Evolutionary conservation across 64 coral and sea anemone species (phyloP).

Genomic region (Hydrozoanthus tunicans): DNA sequence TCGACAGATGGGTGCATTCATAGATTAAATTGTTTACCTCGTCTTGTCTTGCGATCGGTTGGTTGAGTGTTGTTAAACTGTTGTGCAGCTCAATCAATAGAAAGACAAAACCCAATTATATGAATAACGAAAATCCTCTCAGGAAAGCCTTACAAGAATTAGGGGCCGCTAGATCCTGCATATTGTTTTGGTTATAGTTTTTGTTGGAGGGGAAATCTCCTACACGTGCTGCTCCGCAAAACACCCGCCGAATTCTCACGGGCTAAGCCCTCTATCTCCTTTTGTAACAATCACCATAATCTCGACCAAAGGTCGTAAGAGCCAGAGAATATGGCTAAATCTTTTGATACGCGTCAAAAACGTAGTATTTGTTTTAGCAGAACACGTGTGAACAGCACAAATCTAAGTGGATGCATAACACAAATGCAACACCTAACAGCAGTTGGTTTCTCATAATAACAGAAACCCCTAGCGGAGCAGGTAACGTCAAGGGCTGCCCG

Average conservation of each 20-base stretch:
- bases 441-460: constrained; percentile 6
- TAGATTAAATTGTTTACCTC: constrained; percentile 14
- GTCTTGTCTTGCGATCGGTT: neutral
- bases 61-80: neutral
- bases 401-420: neutral
- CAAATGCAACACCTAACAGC: constrained; percentile 2
- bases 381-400: constrained; percentile 22
- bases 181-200: constrained; percentile 22
- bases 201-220: neutral
- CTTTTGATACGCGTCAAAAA: neutral
- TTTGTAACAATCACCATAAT: constrained; percentile 18
- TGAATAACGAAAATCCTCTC: constrained; percentile 11
- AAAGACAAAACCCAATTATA: constrained; percentile 32
- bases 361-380: neutral
- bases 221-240: neutral
- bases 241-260: constrained; percentile 43
- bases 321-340: neutral
- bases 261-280: neutral
- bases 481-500: no score
- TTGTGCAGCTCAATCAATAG: neutral
- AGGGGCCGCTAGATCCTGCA: neutral
- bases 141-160: constrained; percentile 13
- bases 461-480: no score
- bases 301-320: neutral
- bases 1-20: constrained; percentile 60